Evolutionary conservation across 1,140 invertebrate genomes (phyloP).

Genomic region (Drosophila melanogaster): Release_6_plus_ISO1_MT NT_037436.4:14698501-14699000

Average conservation of each 20-base stretch:
- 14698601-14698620: background rate
- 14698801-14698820: conserved; percentile 16
- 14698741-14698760: conserved; percentile 16
- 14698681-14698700: background rate
- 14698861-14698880: background rate
- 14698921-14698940: conserved; percentile 30
- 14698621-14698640: conserved; percentile 5
- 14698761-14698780: conserved; percentile 36
- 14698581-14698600: conserved; percentile 13
- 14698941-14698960: conserved; percentile 24
- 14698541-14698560: conserved; percentile 28
- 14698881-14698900: background rate
- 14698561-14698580: too few relatives aligned
- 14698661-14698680: too few relatives aligned
- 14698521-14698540: background rate
- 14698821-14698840: conserved; percentile 36
- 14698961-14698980: background rate
- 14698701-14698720: background rate
- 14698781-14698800: conserved; percentile 1
- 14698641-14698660: background rate
- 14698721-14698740: conserved; percentile 13
- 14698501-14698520: background rate
- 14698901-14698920: conserved; percentile 22
- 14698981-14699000: conserved; percentile 10
- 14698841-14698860: conserved; percentile 23